phyloP scores from a whole-genome alignment of 2,113 vertebrate species.

The Cephalopholis sonnerati region DNA sequence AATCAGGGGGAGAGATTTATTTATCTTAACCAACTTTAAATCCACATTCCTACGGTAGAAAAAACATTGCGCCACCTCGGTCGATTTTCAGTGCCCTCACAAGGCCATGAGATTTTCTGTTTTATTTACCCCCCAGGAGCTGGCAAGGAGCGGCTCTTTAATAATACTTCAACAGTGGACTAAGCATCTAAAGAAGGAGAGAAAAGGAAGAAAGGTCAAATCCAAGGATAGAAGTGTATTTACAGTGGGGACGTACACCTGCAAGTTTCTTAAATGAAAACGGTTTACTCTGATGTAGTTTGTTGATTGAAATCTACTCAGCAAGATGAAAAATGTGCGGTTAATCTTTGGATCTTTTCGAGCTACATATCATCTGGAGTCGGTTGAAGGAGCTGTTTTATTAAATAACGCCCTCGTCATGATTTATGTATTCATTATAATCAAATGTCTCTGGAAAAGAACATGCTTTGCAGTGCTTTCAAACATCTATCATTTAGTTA shows the following conservation, averaged over 20 bases:
- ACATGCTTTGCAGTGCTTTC: slow-evolving; percentile 20
- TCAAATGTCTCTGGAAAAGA: slow-evolving; percentile 15
- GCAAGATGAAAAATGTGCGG: neutral
- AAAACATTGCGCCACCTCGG: slow-evolving; percentile 65
- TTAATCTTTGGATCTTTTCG: neutral
- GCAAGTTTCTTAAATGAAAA: neutral
- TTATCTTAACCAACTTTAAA: slow-evolving; percentile 83
- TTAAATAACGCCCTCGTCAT: slow-evolving; percentile 1
- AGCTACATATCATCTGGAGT: neutral
- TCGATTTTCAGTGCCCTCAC: slow-evolving; percentile 73
- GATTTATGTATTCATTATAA: slow-evolving; percentile 22
- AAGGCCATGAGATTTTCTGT: slow-evolving; percentile 66
- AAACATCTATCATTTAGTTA: slow-evolving; percentile 33
- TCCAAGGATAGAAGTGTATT: slow-evolving; percentile 26
- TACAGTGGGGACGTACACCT: neutral
- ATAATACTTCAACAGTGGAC: slow-evolving; percentile 47
- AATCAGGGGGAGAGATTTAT: slow-evolving; percentile 85
- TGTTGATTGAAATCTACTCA: neutral
- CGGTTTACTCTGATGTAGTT: neutral
- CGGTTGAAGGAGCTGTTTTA: neutral
- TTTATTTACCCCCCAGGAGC: slow-evolving; percentile 71
- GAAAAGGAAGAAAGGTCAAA: slow-evolving; percentile 36
- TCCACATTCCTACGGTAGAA: slow-evolving; percentile 56
- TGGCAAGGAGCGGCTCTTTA: slow-evolving; percentile 44
- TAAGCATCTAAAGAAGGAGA: slow-evolving; percentile 45